Conservation (phyloP, 1,140 invertebrate species). For the Bursaphelenchus mucronatus region DNA sequence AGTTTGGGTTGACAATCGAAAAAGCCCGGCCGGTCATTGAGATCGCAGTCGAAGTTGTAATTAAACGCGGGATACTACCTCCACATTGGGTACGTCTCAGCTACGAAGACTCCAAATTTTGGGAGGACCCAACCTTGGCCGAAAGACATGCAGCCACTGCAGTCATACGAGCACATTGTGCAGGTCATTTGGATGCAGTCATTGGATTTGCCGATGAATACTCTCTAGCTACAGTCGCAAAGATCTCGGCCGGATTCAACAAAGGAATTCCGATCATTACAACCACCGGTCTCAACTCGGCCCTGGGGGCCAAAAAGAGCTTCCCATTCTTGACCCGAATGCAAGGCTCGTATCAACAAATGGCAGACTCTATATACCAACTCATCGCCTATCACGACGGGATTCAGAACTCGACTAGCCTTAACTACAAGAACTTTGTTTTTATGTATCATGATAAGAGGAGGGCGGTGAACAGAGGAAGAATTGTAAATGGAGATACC, state of each 20-base stretch:
- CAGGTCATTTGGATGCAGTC: slow-evolving; percentile 50
- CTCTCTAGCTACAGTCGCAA: slow-evolving; percentile 79
- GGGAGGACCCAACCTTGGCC: slow-evolving; percentile 53
- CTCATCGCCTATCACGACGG: slow-evolving; percentile 47
- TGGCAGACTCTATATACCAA: slow-evolving; percentile 64
- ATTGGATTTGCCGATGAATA: slow-evolving; percentile 86
- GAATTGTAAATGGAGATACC: slow-evolving; percentile 32
- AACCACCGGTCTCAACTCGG: slow-evolving; percentile 74
- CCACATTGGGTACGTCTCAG: slow-evolving; percentile 51
- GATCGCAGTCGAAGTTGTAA: slow-evolving; percentile 56
- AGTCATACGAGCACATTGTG: slow-evolving; percentile 45
- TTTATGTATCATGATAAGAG: slow-evolving; percentile 61
- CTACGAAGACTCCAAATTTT: slow-evolving; percentile 49
- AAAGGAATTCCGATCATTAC: slow-evolving; percentile 76
- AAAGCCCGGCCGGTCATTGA: slow-evolving; percentile 58
- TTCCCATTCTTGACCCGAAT: slow-evolving; percentile 78
- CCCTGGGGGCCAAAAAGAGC: slow-evolving; percentile 70
- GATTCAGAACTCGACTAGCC: slow-evolving; percentile 20
- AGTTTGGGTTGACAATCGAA: slow-evolving; percentile 53
- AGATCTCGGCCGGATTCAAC: slow-evolving; percentile 76
- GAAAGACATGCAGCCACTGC: slow-evolving; percentile 42
- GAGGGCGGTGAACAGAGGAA: slow-evolving; percentile 48
- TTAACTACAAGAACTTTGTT: slow-evolving; percentile 54
- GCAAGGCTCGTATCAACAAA: slow-evolving; percentile 75
- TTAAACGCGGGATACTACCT: slow-evolving; percentile 40